These are phyloP conservation scores for Columba livia DNA, from an alignment of 2,113 vertebrate genomes.

Conservation along the genomic window DNA sequence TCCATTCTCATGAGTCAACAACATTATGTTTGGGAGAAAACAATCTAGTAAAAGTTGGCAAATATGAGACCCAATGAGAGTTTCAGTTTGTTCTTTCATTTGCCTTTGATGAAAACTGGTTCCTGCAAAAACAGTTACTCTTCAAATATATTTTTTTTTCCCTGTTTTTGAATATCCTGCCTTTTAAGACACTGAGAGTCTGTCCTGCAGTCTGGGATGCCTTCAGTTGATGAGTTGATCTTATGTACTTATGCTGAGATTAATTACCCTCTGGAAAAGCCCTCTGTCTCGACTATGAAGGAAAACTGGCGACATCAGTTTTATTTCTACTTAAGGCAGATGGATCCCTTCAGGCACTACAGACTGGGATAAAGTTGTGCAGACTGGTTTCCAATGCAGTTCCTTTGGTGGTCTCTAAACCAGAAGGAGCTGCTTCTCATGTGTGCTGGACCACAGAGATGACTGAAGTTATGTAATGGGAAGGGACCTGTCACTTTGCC, in stretches of 20 bases:
- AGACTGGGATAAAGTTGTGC: background rate
- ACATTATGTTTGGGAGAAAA: background rate
- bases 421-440: background rate
- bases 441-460: background rate
- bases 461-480: background rate
- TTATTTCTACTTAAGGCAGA: background rate
- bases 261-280: background rate
- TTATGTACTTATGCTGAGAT: background rate
- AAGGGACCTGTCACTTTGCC: background rate
- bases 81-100: background rate
- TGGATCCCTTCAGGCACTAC: background rate
- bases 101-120: background rate
- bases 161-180: background rate
- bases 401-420: background rate
- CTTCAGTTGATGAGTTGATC: background rate
- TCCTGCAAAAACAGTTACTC: background rate
- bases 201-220: background rate
- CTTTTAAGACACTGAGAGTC: background rate
- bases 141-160: accelerated
- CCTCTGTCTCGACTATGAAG: background rate
- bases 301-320: background rate
- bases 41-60: background rate
- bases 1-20: constrained; percentile 27
- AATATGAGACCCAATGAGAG: background rate
- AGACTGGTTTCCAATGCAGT: background rate